phyloP scores from a whole-genome alignment of 2,113 vertebrate genomes.

The Empidonax alnorum region DNA sequence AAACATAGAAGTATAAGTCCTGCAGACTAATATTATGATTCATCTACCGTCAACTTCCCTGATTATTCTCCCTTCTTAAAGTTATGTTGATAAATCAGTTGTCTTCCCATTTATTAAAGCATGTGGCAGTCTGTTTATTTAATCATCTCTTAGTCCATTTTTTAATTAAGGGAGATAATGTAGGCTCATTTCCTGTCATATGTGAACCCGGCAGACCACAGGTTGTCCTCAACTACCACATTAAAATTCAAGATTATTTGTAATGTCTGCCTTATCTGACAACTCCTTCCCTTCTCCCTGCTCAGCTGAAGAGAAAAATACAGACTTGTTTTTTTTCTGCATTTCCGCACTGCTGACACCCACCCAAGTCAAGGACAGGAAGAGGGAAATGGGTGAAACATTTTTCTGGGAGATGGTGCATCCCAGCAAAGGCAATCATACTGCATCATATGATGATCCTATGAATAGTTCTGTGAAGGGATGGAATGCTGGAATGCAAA shows the following conservation, averaged over 20 bases:
- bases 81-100: constrained; percentile 44
- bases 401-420: not conserved
- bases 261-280: not conserved
- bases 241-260: constrained; percentile 7
- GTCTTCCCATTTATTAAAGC: constrained; percentile 12
- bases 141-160: constrained; percentile 42
- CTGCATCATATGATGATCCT: not conserved
- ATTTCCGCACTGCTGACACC: not conserved
- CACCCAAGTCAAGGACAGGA: not conserved
- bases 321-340: not conserved
- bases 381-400: not conserved
- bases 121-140: constrained; percentile 11
- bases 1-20: not conserved
- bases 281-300: not conserved
- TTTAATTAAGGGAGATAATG: constrained; percentile 52
- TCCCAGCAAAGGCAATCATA: not conserved
- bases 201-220: constrained; percentile 1
- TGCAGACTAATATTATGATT: not conserved
- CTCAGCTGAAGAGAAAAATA: not conserved
- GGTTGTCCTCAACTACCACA: not conserved
- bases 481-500: not conserved
- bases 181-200: constrained; percentile 19
- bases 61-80: constrained; percentile 7
- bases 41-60: not conserved
- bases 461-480: not conserved